phyloP scores from a whole-genome alignment of 2,113 vertebrate genomes.

The Syrmaticus mikado region DNA sequence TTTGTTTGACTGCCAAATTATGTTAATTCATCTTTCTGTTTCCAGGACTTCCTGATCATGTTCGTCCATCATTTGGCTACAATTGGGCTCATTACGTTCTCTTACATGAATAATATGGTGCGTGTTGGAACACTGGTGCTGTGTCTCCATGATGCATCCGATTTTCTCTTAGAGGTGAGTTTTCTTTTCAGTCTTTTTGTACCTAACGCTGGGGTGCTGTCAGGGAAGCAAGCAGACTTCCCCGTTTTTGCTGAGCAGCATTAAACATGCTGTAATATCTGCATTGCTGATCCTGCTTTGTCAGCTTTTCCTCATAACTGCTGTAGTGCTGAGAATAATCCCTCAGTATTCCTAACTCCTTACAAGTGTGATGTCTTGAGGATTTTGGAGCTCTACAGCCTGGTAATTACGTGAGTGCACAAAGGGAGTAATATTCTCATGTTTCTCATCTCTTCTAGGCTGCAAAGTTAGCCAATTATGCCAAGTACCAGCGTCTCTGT shows the following conservation, averaged over 20 bases:
- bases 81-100: constrained; percentile 90
- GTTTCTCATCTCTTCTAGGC: constrained; percentile 77
- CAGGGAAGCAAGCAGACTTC: neutral
- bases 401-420: neutral
- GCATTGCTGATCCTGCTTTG: constrained; percentile 20
- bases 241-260: neutral
- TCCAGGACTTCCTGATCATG: constrained; percentile 96
- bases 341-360: neutral
- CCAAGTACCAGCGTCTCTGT: constrained; percentile 92
- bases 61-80: constrained; percentile 94
- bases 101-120: constrained; percentile 95
- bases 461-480: constrained; percentile 96
- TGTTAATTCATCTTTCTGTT: neutral
- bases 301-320: constrained; percentile 28
- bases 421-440: neutral
- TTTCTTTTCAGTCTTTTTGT: neutral
- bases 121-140: constrained; percentile 92
- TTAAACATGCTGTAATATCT: neutral
- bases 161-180: constrained; percentile 93
- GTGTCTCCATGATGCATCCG: constrained; percentile 91
- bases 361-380: neutral
- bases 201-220: neutral
- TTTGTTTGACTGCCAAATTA: neutral
- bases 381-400: neutral
- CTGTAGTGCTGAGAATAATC: neutral